phyloP scores from a whole-genome alignment of 1,140 invertebrate genomes.

The Lasaia peninsularis region DNA sequence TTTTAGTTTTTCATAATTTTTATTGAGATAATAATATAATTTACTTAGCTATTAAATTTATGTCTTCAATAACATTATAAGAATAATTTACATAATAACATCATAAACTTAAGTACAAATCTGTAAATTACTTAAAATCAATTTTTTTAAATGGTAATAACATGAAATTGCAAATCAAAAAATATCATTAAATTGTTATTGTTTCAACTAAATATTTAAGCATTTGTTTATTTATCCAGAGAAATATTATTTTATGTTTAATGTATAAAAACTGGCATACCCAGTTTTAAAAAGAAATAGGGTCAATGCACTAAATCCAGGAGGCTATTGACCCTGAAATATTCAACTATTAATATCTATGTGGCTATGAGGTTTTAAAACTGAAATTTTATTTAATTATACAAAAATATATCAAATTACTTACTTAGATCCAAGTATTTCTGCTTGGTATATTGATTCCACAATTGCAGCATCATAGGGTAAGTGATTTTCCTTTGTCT shows the following conservation, averaged over 20 bases:
- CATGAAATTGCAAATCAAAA: no score
- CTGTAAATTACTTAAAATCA: no score
- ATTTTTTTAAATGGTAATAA: neutral
- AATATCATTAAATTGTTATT: neutral
- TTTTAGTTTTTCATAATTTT: no score
- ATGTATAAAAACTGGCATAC: slow-evolving; percentile 34
- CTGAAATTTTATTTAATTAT: slow-evolving; percentile 26
- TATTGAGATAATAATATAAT: no score
- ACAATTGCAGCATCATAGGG: slow-evolving; percentile 86
- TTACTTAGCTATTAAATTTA: no score
- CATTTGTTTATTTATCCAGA: no score
- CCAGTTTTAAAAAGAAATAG: slow-evolving; percentile 47
- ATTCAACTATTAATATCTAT: slow-evolving; percentile 60
- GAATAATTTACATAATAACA: no score
- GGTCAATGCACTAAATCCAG: slow-evolving; percentile 61
- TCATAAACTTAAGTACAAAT: no score
- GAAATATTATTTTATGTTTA: no score
- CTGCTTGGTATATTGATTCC: slow-evolving; percentile 88
- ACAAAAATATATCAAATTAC: slow-evolving; percentile 30
- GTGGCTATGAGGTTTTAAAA: slow-evolving; percentile 43
- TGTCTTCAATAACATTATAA: no score
- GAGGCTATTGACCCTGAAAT: slow-evolving; percentile 53
- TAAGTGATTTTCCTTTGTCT: slow-evolving; percentile 82
- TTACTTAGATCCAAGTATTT: slow-evolving; percentile 86
- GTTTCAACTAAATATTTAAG: neutral